Evolutionary conservation across 2,888 invertebrate genomes (phyloP).

Genomic region (Lamellibrachia columna): DNA sequence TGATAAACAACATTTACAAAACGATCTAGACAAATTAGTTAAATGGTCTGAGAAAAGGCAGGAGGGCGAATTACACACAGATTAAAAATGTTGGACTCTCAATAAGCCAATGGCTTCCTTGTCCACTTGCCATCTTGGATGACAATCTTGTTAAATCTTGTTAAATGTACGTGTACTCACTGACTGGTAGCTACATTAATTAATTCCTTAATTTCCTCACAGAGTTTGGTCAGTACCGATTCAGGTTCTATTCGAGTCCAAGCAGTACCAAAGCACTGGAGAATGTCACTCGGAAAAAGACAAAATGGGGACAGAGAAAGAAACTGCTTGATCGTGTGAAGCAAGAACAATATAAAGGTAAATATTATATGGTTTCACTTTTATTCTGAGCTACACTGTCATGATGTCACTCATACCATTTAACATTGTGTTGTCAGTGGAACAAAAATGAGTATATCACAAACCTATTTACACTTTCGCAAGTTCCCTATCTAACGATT

Average conservation of each 20-base stretch:
- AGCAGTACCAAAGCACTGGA: not conserved
- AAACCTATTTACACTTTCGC: too few relatives aligned
- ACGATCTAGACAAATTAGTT: too few relatives aligned
- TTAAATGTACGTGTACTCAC: not conserved
- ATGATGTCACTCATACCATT: too few relatives aligned
- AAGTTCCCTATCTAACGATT: too few relatives aligned
- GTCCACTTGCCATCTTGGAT: not conserved
- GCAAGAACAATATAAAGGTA: conserved; percentile 12
- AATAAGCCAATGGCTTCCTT: too few relatives aligned
- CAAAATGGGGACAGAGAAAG: not conserved
- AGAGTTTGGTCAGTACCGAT: not conserved
- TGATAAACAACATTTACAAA: too few relatives aligned
- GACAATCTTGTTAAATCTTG: not conserved
- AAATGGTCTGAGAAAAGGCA: too few relatives aligned
- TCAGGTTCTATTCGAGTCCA: not conserved
- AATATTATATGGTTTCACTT: not conserved
- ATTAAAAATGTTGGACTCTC: too few relatives aligned
- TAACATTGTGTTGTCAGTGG: too few relatives aligned
- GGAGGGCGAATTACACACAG: too few relatives aligned
- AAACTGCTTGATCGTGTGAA: conserved; percentile 11
- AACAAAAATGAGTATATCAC: too few relatives aligned
- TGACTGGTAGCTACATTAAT: not conserved
- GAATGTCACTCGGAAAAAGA: not conserved
- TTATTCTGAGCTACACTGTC: not conserved
- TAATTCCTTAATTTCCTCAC: not conserved